Conservation (phyloP, 2,888 invertebrate species). For the Melanchra persicariae region DNA sequence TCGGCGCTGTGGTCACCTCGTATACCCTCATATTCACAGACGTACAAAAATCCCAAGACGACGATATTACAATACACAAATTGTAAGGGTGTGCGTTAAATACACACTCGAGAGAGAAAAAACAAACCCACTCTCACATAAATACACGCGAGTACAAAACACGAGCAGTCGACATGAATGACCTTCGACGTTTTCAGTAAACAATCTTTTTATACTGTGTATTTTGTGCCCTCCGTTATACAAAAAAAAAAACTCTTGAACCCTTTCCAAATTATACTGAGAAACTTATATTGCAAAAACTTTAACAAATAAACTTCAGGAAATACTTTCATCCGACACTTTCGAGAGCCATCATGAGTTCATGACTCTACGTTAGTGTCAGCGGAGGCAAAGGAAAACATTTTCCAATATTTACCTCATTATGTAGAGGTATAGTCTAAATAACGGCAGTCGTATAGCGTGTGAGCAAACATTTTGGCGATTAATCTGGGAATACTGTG, state of each 20-base stretch:
- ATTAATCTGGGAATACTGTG: slow-evolving; percentile 88
- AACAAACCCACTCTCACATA: slow-evolving; percentile 35
- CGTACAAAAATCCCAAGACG: slow-evolving; percentile 45
- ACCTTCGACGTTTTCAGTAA: slow-evolving; percentile 55
- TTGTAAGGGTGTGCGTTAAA: slow-evolving; percentile 37
- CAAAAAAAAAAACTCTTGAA: slow-evolving; percentile 57
- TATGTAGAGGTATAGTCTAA: slow-evolving; percentile 78
- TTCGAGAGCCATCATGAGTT: slow-evolving; percentile 63
- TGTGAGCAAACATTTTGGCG: slow-evolving; percentile 88
- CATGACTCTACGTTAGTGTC: slow-evolving; percentile 64
- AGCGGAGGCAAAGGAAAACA: slow-evolving; percentile 70
- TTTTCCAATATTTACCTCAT: slow-evolving; percentile 81
- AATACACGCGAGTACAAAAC: slow-evolving; percentile 32
- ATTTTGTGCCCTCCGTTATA: slow-evolving; percentile 49
- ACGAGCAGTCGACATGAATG: slow-evolving; percentile 53
- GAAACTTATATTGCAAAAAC: slow-evolving; percentile 64
- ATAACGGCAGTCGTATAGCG: slow-evolving; percentile 82
- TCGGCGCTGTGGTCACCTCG: slow-evolving; percentile 42
- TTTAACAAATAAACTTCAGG: slow-evolving; percentile 63
- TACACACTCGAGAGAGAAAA: slow-evolving; percentile 43
- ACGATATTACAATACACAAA: slow-evolving; percentile 53
- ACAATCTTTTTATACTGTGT: slow-evolving; percentile 53
- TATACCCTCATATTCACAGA: slow-evolving; percentile 39
- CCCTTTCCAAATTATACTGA: slow-evolving; percentile 57
- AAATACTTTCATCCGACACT: slow-evolving; percentile 63